Evolutionary conservation across 2,888 invertebrate genomes (phyloP).

Genomic region (Andricus quercusramuli): DNA sequence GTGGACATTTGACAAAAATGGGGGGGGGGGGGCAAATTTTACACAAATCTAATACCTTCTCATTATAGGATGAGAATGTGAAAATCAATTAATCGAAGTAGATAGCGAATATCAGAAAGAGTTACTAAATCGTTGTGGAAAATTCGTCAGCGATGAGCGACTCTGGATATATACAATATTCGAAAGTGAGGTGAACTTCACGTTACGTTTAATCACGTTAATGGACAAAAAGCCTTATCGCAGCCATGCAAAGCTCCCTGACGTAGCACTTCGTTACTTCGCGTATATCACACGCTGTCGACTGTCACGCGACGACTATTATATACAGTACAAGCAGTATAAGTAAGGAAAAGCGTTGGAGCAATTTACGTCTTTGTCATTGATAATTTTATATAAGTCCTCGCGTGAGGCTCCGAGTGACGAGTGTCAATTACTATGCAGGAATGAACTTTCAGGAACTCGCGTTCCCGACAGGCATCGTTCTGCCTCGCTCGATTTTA

Average conservation of each 20-base stretch:
- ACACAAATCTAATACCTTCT: no score
- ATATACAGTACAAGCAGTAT: conserved; percentile 54
- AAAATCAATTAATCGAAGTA: not conserved
- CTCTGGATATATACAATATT: conserved; percentile 25
- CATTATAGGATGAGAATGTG: no score
- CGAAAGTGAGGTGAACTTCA: conserved; percentile 29
- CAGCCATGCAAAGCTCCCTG: conserved; percentile 65
- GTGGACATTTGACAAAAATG: no score
- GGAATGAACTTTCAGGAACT: not conserved
- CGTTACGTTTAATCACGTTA: conserved; percentile 71
- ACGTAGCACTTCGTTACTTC: conserved; percentile 7
- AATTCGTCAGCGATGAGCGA: conserved; percentile 26
- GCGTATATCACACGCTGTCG: conserved; percentile 9
- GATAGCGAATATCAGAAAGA: not conserved
- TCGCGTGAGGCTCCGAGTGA: conserved; percentile 7
- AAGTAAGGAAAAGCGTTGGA: conserved; percentile 13
- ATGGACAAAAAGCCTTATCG: conserved; percentile 72
- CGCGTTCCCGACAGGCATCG: not conserved
- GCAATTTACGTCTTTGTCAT: conserved; percentile 25
- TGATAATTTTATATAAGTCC: not conserved
- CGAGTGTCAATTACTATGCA: conserved; percentile 24
- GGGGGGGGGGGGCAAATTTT: no score
- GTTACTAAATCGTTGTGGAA: no score
- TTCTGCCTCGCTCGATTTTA: not conserved
- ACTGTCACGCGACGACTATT: conserved; percentile 65